Evolutionary conservation across 2,888 invertebrate genomes (phyloP).

Genomic region (Lutraria lutraria): DNA sequence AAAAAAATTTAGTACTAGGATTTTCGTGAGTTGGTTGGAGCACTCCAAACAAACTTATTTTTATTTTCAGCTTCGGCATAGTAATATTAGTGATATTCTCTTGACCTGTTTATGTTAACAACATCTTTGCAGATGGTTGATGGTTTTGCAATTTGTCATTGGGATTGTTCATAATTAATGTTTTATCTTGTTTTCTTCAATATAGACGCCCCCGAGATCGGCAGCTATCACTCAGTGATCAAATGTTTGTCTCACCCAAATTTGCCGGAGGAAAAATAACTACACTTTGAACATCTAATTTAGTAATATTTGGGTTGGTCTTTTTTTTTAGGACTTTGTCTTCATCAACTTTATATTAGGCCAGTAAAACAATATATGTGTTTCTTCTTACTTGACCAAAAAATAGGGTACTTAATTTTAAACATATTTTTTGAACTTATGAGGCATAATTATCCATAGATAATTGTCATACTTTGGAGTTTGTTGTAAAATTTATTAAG

Average conservation of each 20-base stretch:
- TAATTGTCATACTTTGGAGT: no score
- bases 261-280: constrained; percentile 5
- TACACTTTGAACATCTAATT: neutral
- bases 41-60: no score
- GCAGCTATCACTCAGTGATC: neutral
- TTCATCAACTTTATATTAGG: neutral
- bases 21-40: no score
- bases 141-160: neutral
- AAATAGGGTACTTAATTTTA: no score
- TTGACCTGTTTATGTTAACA: neutral
- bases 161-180: neutral
- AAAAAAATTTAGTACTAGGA: no score
- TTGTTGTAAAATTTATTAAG: no score
- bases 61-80: no score
- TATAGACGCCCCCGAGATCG: neutral
- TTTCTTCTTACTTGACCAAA: no score
- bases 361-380: neutral
- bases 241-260: neutral
- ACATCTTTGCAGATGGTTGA: no score
- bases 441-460: no score
- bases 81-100: no score
- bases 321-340: neutral
- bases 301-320: neutral
- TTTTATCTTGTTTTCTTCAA: neutral
- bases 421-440: no score